These are phyloP conservation scores for Ophioninae sp. DNA, from an alignment of 2,888 invertebrate species.

Conservation along the genomic window DNA sequence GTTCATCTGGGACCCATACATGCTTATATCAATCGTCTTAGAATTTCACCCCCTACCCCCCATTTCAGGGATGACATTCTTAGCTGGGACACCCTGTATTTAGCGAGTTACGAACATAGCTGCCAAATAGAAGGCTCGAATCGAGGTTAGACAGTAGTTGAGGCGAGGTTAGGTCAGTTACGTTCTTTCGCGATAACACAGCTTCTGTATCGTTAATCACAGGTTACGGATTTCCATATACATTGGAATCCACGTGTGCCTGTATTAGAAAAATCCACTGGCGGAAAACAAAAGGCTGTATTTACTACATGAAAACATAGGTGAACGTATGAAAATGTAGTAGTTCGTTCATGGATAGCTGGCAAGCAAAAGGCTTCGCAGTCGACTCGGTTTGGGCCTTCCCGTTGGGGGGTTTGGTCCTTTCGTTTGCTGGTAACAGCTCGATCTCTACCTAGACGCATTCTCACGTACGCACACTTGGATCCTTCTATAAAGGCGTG, in stretches of 20 bases:
- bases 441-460: background rate
- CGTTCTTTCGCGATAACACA: background rate
- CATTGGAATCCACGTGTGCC: background rate
- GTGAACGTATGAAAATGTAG: background rate
- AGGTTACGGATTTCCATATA: background rate
- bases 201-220: background rate
- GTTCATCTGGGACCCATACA: too few relatives aligned
- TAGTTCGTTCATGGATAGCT: background rate
- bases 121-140: background rate
- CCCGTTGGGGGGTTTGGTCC: background rate
- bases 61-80: too few relatives aligned
- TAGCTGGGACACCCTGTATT: too few relatives aligned
- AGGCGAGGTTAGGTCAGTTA: background rate
- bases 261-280: background rate
- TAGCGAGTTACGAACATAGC: slow-evolving; percentile 2
- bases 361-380: slow-evolving; percentile 5
- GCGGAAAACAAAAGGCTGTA: background rate
- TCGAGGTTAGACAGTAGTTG: background rate
- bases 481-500: too few relatives aligned
- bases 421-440: background rate
- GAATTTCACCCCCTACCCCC: too few relatives aligned
- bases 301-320: background rate
- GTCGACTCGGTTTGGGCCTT: background rate
- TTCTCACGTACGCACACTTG: background rate
- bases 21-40: too few relatives aligned